Percentiles rank a stretch among this genome's conserved stretches.
Conservation (phyloP, 2,113 vertebrate species). For the Saccopteryx leptura region DNA sequence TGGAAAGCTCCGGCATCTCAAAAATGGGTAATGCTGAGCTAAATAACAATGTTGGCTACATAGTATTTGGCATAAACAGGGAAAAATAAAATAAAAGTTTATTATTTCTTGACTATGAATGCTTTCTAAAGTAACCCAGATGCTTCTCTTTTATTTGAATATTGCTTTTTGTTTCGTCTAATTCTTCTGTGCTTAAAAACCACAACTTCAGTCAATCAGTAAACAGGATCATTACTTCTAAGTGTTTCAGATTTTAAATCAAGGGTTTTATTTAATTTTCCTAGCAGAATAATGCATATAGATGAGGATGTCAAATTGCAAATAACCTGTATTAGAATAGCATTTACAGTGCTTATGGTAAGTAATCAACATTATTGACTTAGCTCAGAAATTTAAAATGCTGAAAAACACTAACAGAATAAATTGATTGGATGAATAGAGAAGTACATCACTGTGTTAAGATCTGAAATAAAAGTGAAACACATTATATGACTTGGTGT, state of each 20-base stretch:
- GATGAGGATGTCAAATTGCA: constrained; percentile 89
- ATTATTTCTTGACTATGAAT: constrained; percentile 75
- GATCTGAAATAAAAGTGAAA: constrained; percentile 84
- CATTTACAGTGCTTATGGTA: constrained; percentile 84
- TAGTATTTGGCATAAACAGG: constrained; percentile 74
- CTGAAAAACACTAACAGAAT: constrained; percentile 87
- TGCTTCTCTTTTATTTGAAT: constrained; percentile 81
- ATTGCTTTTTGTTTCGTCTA: constrained; percentile 86
- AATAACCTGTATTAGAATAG: constrained; percentile 89
- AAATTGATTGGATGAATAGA: constrained; percentile 87
- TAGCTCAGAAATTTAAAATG: constrained; percentile 86
- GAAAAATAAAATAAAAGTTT: constrained; percentile 75
- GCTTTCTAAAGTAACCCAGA: constrained; percentile 81
- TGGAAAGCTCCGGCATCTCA: constrained; percentile 60
- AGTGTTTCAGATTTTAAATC: constrained; percentile 88
- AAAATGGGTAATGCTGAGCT: constrained; percentile 49
- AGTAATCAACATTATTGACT: constrained; percentile 90
- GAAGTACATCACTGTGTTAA: constrained; percentile 80
- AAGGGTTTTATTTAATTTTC: constrained; percentile 90
- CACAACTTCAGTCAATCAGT: constrained; percentile 88
- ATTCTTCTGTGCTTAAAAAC: constrained; percentile 85
- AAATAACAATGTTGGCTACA: constrained; percentile 61
- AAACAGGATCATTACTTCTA: constrained; percentile 89
- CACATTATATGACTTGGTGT: constrained; percentile 74
- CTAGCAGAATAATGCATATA: constrained; percentile 88